Conservation (phyloP, 2,797 vertebrate species). For the Nannoperca australis region DNA sequence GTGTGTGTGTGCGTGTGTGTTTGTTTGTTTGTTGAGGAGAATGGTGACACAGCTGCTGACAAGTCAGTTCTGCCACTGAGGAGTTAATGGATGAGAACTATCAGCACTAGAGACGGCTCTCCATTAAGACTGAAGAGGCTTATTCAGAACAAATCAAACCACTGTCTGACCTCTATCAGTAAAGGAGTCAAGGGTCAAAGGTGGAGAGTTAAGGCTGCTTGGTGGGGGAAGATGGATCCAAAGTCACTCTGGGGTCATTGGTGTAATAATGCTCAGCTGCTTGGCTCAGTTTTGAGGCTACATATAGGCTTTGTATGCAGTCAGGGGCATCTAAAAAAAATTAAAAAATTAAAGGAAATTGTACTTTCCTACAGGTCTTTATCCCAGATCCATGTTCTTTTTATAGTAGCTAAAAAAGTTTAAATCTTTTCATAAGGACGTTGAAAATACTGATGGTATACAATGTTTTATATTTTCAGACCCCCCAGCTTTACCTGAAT, state of each 20-base stretch:
- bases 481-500: neutral
- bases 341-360: neutral
- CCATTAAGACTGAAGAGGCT: constrained; percentile 41
- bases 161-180: constrained; percentile 44
- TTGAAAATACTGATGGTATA: neutral
- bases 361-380: neutral
- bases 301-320: constrained; percentile 6
- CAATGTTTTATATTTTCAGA: neutral
- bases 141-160: constrained; percentile 42
- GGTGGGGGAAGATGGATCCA: constrained; percentile 11
- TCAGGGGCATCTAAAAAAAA: neutral
- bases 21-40: neutral
- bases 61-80: constrained; percentile 23
- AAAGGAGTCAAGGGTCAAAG: constrained; percentile 50
- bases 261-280: neutral
- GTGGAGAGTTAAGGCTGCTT: constrained; percentile 31
- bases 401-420: neutral
- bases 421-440: neutral
- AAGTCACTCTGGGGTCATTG: constrained; percentile 14
- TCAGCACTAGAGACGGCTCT: constrained; percentile 10
- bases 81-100: constrained; percentile 42
- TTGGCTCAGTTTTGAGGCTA: constrained; percentile 14
- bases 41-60: constrained; percentile 31
- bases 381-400: neutral
- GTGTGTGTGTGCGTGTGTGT: neutral